Evolutionary conservation across 2,888 invertebrate genomes (phyloP), one percentile per base, ranked within the genome.

Genomic region (Drosophila macrospina): DNA sequence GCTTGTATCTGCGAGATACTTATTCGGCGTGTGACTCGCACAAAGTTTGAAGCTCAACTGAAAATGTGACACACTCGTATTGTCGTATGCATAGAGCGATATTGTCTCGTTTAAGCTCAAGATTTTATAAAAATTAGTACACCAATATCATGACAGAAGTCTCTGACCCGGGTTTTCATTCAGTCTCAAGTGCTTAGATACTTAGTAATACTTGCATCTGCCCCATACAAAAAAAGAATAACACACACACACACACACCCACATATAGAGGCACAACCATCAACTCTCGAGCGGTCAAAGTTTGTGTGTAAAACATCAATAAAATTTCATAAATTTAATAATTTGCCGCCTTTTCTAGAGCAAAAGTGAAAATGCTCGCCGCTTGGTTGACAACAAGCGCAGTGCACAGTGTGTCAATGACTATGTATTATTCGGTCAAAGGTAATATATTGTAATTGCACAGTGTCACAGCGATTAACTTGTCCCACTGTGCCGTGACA

Each of bases 261-360:
- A 7, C 7, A 8, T 28, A 8, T 7, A 8, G 2, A 28, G 28
- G 42, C 57, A 51, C 50, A 26, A n/a, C 8, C 28, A 63, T 39
- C 65, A 28, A 60, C 73, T 55, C 78, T 71, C 67, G 66, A 78
- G 84, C 84, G 77, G 71, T 73, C 81, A 84, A 78, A 84, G 85
- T 79, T 83, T 77, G 75, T 81, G 79, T 86, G 86, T 84, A 74
- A 75, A 73, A 84, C 76, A 81, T 86, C 85, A 86, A 86, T 87
- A 87, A 71, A 86, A 82, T 75, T 84, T 82, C 76, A 85, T 82
- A 87, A 86, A 86, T 87, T 87, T 85, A 77, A 87, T 85, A 74
- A 86, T 81, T 84, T 74, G 60, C 60, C 70, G 78, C 63, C 74
- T 62, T 68, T 48, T 79, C 70, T 71, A 61, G 67, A 75, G 78